These are phyloP conservation scores for Vulpes lagopus DNA, from an alignment of 2,113 vertebrate genomes.

Conservation along the genomic window DNA sequence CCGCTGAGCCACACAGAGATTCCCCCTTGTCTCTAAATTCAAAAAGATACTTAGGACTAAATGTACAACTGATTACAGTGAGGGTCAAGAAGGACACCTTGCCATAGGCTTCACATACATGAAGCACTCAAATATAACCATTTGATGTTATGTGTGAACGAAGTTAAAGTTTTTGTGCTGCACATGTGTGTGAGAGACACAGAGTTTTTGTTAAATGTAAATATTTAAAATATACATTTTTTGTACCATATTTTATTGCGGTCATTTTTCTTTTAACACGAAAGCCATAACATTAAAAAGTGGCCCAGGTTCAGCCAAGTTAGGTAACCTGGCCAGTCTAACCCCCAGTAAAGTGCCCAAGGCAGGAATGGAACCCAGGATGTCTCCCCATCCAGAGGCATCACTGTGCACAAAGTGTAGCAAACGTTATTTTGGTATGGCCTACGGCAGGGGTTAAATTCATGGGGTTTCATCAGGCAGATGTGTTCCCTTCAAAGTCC, in stretches of 20 bases:
- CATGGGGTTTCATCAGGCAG: neutral
- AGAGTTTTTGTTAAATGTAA: constrained; percentile 48
- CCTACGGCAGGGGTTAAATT: neutral
- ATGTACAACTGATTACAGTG: neutral
- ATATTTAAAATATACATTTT: constrained; percentile 51
- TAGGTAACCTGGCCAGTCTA: neutral
- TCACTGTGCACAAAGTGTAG: neutral
- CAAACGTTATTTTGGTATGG: neutral
- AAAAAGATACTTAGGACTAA: constrained; percentile 24
- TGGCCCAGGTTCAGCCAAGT: constrained; percentile 2
- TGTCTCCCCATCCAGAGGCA: neutral
- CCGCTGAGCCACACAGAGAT: no score
- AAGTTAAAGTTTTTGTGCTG: neutral
- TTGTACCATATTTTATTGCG: neutral
- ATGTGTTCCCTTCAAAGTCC: constrained; percentile 62
- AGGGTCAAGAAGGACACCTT: neutral
- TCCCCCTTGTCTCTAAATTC: neutral
- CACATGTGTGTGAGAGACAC: neutral
- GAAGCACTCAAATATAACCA: constrained; percentile 34
- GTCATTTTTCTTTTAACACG: constrained; percentile 54
- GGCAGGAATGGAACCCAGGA: neutral
- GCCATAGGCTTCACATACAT: neutral
- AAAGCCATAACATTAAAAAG: constrained; percentile 49
- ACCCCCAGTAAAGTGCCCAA: neutral
- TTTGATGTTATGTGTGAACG: constrained; percentile 8